Evolutionary conservation across 2,888 invertebrate species (phyloP).

Genomic region (Melieria crassipennis): DNA sequence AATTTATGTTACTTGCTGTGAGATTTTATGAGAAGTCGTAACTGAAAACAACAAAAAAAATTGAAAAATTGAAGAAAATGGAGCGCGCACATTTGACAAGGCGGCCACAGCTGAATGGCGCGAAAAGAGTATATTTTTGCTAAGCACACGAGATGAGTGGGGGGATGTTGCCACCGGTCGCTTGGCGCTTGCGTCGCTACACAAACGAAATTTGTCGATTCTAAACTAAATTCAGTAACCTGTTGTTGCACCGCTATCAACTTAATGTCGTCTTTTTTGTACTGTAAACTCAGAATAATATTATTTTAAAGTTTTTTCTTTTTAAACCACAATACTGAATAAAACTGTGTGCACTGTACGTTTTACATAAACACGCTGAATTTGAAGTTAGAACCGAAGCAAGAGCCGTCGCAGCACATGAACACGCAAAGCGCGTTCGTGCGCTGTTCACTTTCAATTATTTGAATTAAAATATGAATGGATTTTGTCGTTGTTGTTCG

Average conservation of each 20-base stretch:
- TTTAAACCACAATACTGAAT: background rate
- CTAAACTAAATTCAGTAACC: background rate
- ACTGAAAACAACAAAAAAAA: constrained; percentile 28
- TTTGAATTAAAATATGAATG: too few species aligned
- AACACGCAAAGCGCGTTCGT: too few species aligned
- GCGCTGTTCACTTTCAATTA: too few species aligned
- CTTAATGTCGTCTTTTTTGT: background rate
- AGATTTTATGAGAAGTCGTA: constrained; percentile 46
- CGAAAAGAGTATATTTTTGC: too few species aligned
- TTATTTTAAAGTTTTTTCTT: constrained; percentile 4
- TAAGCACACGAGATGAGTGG: too few species aligned
- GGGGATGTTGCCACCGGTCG: too few species aligned
- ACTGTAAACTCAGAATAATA: constrained; percentile 2
- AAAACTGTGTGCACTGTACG: background rate
- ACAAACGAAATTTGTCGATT: too few species aligned
- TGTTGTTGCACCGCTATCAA: background rate
- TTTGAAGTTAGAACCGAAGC: background rate
- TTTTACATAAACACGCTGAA: constrained; percentile 1
- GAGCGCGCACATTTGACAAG: background rate
- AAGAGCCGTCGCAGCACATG: too few species aligned
- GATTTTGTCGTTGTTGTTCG: background rate
- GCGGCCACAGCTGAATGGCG: too few species aligned
- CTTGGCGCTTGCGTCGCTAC: too few species aligned
- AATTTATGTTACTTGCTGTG: constrained; percentile 49
- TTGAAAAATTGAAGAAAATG: constrained; percentile 9